Base-by-base conservation (phyloP, 1,140 invertebrate species). In the Aradophagus sp. region DNA sequence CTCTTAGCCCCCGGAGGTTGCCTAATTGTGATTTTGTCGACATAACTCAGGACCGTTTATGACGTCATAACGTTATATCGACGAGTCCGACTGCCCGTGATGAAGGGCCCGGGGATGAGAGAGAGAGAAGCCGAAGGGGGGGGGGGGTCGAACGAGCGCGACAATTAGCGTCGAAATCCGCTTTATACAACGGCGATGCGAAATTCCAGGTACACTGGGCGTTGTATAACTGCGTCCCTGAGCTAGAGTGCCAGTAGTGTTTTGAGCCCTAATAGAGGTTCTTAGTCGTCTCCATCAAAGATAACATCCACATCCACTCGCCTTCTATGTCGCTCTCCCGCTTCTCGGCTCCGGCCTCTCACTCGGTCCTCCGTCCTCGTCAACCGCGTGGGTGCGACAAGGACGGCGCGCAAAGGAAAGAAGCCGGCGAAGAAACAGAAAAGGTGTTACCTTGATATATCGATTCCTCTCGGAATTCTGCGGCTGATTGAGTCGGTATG, bases 391-490 rank as follows among this genome's bases (percentile, higher is more conserved):
- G 20, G 20, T 8, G 20, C 20, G 34, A 71, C n/a, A 52, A 63
- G 55, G 52, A 47, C 14, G 7, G 31, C 31, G 44, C 29, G 26
- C 35, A 7, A 7, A 34, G 50, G 34, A 70, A 41, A 34, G 50
- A 27, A 74, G 61, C 52, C 62, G 62, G 62, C 73, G 68, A 65
- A 68, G 77, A 70, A 68, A 66, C 74, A 66, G 71, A 59, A 62
- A 69, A 80, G 78, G 78, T 80, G 78, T 76, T 80, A 75, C 74
- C 73, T 77, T 80, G 78, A 80, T 80, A 75, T 80, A 80, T 80
- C 76, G 76, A 78, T 77, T 75, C 41, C 72, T 78, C 66, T 69
- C 59, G 67, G 72, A 71, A 69, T 76, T 75, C 61, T 32, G 65
- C n/a, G 71, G 70, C 74, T 78, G 75, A 80, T 80, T 80, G 77